Percentiles rank a stretch among this genome's conserved stretches.
These are phyloP conservation scores for Neocloeon triangulifer DNA, from an alignment of 1,140 invertebrate species.

Conservation along the genomic window DNA sequence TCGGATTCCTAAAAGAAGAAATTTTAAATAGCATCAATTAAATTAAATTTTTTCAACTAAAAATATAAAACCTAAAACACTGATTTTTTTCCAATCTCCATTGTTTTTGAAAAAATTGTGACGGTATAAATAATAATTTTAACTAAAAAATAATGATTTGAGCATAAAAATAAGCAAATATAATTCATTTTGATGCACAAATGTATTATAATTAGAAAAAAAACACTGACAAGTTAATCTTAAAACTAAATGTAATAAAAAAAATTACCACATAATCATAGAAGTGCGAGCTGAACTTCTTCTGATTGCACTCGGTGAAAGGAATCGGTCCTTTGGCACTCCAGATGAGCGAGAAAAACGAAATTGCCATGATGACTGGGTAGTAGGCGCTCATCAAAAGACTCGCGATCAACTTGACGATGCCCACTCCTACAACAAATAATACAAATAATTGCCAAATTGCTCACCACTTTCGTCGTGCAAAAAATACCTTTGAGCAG, in stretches of 20 bases:
- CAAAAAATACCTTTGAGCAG: slow-evolving; percentile 41
- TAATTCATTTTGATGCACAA: too few relatives aligned
- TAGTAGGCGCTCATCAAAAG: slow-evolving; percentile 24
- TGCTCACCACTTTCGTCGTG: not conserved
- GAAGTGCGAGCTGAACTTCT: not conserved
- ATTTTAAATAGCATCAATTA: not conserved
- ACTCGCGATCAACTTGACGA: slow-evolving; percentile 24
- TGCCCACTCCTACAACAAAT: slow-evolving; percentile 29
- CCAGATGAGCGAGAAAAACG: slow-evolving; percentile 25
- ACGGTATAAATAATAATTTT: too few relatives aligned
- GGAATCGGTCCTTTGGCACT: slow-evolving; percentile 22
- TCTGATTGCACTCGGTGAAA: slow-evolving; percentile 19
- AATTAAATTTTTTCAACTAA: not conserved
- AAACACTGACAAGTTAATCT: too few relatives aligned
- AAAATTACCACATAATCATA: not conserved
- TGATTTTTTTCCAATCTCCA: too few relatives aligned
- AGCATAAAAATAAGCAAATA: too few relatives aligned
- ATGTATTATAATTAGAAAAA: too few relatives aligned
- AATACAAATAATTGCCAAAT: too few relatives aligned
- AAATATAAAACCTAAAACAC: slow-evolving; percentile 3
- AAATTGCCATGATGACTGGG: slow-evolving; percentile 23
- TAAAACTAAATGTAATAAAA: not conserved
- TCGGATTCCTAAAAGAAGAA: slow-evolving; percentile 9
- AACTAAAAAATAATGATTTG: too few relatives aligned
- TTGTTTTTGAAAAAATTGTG: too few relatives aligned